Evolutionary conservation across 1,140 invertebrate species (phyloP).

Genomic region (Ceratoteleas bidentatus): DNA sequence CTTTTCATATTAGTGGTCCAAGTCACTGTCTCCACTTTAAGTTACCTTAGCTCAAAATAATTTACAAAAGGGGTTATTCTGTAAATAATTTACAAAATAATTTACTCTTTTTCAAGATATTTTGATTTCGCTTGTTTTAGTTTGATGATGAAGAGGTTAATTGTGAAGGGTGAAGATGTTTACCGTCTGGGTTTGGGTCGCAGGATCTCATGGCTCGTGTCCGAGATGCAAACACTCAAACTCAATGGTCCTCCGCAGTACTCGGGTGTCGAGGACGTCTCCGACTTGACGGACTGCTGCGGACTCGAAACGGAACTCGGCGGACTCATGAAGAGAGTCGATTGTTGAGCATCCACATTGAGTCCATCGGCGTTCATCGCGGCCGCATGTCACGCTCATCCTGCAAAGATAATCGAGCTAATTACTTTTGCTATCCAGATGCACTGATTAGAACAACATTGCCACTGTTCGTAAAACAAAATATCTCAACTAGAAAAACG

Average conservation of each 20-base stretch:
- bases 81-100: too few species aligned
- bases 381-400: slow-evolving; percentile 10
- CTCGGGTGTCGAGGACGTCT: slow-evolving; percentile 65
- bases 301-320: slow-evolving; percentile 67
- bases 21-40: too few species aligned
- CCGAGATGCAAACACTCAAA: slow-evolving; percentile 85
- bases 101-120: background rate
- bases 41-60: too few species aligned
- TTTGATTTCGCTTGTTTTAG: too few species aligned
- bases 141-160: background rate
- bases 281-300: slow-evolving; percentile 68
- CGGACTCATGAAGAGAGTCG: slow-evolving; percentile 66
- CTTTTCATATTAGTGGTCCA: too few species aligned
- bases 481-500: too few species aligned
- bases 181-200: slow-evolving; percentile 93
- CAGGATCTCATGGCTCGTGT: slow-evolving; percentile 91
- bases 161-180: slow-evolving; percentile 17
- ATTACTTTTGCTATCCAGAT: too few species aligned
- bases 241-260: slow-evolving; percentile 83
- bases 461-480: too few species aligned
- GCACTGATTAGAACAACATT: background rate
- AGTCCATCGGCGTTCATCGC: slow-evolving; percentile 49
- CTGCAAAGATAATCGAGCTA: slow-evolving; percentile 5
- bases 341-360: slow-evolving; percentile 61
- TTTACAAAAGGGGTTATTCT: too few species aligned